phyloP scores from a whole-genome alignment of 2,113 vertebrate species.

The Sapajus apella region DNA sequence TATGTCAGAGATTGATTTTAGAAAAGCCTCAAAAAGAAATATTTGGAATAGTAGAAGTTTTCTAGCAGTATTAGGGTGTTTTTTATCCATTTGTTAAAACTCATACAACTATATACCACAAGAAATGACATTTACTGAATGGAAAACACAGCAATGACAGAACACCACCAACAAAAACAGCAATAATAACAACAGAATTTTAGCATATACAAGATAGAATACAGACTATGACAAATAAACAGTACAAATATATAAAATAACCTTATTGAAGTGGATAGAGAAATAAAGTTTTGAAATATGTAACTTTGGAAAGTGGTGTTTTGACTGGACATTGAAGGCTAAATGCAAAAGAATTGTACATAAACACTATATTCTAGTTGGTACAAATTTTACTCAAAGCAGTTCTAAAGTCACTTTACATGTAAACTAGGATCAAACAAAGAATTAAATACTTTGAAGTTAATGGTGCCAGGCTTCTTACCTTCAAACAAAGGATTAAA shows the following conservation, averaged over 20 bases:
- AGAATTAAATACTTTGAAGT: background rate
- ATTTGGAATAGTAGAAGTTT: background rate
- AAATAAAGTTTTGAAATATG: background rate
- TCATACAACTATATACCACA: background rate
- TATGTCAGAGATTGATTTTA: background rate
- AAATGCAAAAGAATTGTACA: background rate
- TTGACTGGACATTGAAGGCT: background rate
- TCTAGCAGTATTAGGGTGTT: background rate
- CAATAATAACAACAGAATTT: background rate
- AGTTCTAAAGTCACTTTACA: background rate
- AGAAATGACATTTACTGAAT: background rate
- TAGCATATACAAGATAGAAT: background rate
- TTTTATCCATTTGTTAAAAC: background rate
- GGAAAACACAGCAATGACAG: background rate
- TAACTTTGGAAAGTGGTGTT: background rate
- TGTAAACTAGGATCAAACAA: background rate
- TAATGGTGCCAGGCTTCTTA: background rate
- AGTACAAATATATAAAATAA: background rate
- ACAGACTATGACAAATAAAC: background rate
- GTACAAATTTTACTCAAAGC: background rate
- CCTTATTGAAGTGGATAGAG: background rate
- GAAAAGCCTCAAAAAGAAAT: background rate
- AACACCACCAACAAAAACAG: background rate
- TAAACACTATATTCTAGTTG: background rate
- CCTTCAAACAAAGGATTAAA: background rate